A percentile compares a stretch with the other conserved stretches of the same genome.
phyloP scores from a whole-genome alignment of 2,113 vertebrate genomes.

The Platycercus adscitus region DNA sequence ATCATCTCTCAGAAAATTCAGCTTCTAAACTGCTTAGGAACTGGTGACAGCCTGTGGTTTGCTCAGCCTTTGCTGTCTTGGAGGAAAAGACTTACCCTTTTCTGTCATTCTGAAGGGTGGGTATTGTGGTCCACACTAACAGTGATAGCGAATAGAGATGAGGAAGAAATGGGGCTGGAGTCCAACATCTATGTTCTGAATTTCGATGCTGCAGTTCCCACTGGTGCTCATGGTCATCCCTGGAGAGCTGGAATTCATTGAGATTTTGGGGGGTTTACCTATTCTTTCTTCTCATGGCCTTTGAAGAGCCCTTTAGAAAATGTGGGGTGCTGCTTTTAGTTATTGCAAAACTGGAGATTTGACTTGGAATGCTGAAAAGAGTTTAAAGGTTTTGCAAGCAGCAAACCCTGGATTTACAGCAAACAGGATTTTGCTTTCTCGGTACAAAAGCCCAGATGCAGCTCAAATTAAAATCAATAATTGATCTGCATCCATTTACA shows the following conservation, averaged over 20 bases:
- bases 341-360: background rate
- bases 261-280: background rate
- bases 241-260: background rate
- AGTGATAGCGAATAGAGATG: background rate
- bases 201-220: background rate
- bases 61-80: background rate
- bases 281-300: background rate
- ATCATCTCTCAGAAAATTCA: background rate
- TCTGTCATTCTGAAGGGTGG: background rate
- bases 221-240: background rate
- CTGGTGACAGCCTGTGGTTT: background rate
- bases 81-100: background rate
- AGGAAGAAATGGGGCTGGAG: background rate
- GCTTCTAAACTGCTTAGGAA: background rate
- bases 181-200: background rate
- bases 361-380: background rate
- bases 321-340: background rate
- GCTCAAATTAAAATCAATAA: slow-evolving; percentile 27
- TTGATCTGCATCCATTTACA: slow-evolving; percentile 1
- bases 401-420: background rate
- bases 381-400: slow-evolving; percentile 6
- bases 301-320: background rate
- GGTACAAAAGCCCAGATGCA: background rate
- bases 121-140: background rate
- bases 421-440: slow-evolving; percentile 1